Conservation (phyloP, 2,797 vertebrate species). For the Brotogeris chrysoptera region DNA sequence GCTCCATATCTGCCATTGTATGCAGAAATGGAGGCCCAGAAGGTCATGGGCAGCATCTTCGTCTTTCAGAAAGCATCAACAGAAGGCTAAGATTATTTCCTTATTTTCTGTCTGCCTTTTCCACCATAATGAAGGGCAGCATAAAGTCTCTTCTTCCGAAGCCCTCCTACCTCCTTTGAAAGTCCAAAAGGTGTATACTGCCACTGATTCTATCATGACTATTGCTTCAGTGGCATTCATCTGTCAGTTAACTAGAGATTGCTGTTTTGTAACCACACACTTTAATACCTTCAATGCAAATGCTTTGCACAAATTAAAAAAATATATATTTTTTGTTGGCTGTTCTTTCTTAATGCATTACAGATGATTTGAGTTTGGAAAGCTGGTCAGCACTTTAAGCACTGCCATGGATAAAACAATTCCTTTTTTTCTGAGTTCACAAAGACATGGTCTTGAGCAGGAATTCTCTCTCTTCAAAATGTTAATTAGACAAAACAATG, state of each 20-base stretch:
- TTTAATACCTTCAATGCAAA: not conserved
- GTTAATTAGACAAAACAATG: not conserved
- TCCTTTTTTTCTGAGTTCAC: not conserved
- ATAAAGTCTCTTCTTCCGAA: not conserved
- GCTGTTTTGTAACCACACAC: not conserved
- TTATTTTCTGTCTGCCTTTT: not conserved
- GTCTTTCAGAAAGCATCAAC: not conserved
- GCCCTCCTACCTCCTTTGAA: accelerated
- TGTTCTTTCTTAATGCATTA: not conserved
- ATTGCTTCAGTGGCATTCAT: not conserved
- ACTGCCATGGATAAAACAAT: not conserved
- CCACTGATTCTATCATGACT: not conserved
- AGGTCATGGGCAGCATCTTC: not conserved
- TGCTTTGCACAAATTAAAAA: not conserved
- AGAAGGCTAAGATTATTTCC: not conserved
- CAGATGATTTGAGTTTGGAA: not conserved
- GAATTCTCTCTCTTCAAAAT: not conserved
- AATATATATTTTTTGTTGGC: not conserved
- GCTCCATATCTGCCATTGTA: not conserved
- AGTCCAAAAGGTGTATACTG: not conserved
- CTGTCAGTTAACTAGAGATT: not conserved
- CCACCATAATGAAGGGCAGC: not conserved
- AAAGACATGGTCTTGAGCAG: not conserved
- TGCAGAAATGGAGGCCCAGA: not conserved
- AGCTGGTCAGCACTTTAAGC: not conserved